These are phyloP conservation scores for Exocentrus adspersus DNA, from an alignment of 2,888 invertebrate genomes.

Conservation along the genomic window DNA sequence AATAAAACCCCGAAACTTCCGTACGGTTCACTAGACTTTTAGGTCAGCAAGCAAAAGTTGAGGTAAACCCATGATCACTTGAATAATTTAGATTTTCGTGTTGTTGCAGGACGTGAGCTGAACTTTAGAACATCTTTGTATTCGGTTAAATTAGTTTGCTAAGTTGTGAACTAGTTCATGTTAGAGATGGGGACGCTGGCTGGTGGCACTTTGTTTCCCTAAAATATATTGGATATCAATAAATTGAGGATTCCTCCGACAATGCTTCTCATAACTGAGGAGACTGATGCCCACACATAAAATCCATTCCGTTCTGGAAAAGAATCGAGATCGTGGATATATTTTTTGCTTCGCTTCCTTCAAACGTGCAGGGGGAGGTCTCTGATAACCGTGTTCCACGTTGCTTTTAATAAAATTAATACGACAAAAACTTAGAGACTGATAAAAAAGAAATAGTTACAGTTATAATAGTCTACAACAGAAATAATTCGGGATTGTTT, in stretches of 20 bases:
- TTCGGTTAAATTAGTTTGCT: conserved; percentile 20
- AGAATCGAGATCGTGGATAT: background rate
- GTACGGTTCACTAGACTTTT: conserved; percentile 7
- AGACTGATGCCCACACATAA: background rate
- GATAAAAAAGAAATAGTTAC: too few species aligned
- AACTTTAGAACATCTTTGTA: conserved; percentile 15
- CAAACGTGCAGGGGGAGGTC: too few species aligned
- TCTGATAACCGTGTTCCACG: too few species aligned
- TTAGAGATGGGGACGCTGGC: background rate
- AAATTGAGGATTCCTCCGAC: background rate
- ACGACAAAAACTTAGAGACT: too few species aligned
- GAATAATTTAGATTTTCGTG: conserved; percentile 22
- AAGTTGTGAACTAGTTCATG: conserved; percentile 19
- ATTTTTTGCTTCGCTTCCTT: background rate
- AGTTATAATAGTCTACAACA: too few species aligned
- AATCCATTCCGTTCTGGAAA: background rate
- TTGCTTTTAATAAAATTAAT: too few species aligned
- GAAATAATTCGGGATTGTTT: too few species aligned
- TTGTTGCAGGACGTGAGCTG: conserved; percentile 3
- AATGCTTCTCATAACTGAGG: background rate
- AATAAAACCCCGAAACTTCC: conserved; percentile 15
- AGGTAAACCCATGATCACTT: conserved; percentile 9
- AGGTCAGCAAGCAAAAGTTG: conserved; percentile 12
- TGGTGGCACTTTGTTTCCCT: background rate
- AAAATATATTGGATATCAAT: conserved; percentile 7